Base-by-base conservation (phyloP, 2,797 vertebrate genomes). In the Acanthurus tractus region DNA sequence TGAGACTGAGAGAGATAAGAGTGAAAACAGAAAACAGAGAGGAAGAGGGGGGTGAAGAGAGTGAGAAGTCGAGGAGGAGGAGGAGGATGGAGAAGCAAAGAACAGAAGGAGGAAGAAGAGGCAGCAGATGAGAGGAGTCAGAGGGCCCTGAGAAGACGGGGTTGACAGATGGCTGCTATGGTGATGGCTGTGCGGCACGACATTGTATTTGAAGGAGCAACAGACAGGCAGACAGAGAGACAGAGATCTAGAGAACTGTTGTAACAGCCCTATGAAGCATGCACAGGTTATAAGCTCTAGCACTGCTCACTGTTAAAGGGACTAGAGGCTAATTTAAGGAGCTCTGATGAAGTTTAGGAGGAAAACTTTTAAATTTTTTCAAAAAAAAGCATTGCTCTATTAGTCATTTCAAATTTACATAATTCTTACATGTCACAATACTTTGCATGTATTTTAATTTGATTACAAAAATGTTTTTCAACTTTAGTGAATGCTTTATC, bases 401-500 rank as follows among this genome's bases (percentile, higher is more conserved):
- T 93, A 91, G 77, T 91, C 70, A 88, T 91, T 84, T 92, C 91
- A 91, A 90, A 94, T 92, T 93, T 92, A 94, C 87, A 89, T 92
- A 89, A 88, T 86, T 87, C 81, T 91, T 85, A 89, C 79, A 89
- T 83, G 84, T 86, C 89, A 90, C 82, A 89, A 86, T 89, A 92
- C 67, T 89, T 93, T 92, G 74, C 84, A 88, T 91, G 80, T 93
- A 90, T 85, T 95, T 94, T 92, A 95, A 96, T 95, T 96, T 96
- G 95, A 95, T 96, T 86, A 90, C 89, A 94, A 82, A 95, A 93
- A 78, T 78, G 74, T 90, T 89, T 92, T 85, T 85, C 87, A 91
- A 78, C 93, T 96, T 98, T 98, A 98, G 96, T 96, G 95, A 96
- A 97, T 96, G 96, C 97, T 98, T 99, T 98, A 97, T 96, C 89